Base-by-base conservation (phyloP, 1,140 invertebrate species). In the Agrilus planipennis region DNA sequence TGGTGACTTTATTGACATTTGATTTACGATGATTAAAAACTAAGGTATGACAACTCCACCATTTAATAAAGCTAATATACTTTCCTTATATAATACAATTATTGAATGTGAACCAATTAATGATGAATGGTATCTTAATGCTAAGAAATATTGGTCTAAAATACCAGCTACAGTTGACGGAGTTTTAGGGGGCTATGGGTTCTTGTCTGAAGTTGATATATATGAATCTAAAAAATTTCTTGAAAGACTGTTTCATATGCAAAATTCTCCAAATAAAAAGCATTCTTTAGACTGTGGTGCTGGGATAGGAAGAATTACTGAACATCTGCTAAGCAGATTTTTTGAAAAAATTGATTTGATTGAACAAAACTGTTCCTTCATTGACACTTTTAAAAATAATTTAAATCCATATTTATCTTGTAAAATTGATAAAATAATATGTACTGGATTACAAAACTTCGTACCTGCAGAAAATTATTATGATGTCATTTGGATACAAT, bases 401-500 rank as follows among this genome's bases (percentile, higher is more conserved):
- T 60, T 82, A 38, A 63, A 65, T 41, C 49, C 46, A 4, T 52
- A 53, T 9, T 23, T 46, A 22, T 30, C 41, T 4, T 48, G 57
- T 2, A 79, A 75, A 66, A 61, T 90, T 41, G 79, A 76, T n/a
- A 63, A 75, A 25, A 73, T 80, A 54, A 84, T 77, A 63, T 71
- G 75, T 49, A 53, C 71, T 30, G 81, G 88, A 16, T 66, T 96
- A 31, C 91, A 99, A 68, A 70, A 89, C 46, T 99, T 98, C 64
- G 62, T 58, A 28, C 89, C 91, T 5, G 66, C 73, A 25, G 25
- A 51, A 17, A 68, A 71, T 21, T 79, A 77, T 51, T 99, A 99
- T 66, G 91, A 99, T 69, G 65, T 97, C 1, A 88, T 99, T 49
- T 99, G 95, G 95, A 79, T 81, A 55, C 95, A 99, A 61, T 99